These are phyloP conservation scores for Strix aluco DNA, from an alignment of 2,113 vertebrate species.

Conservation along the genomic window DNA sequence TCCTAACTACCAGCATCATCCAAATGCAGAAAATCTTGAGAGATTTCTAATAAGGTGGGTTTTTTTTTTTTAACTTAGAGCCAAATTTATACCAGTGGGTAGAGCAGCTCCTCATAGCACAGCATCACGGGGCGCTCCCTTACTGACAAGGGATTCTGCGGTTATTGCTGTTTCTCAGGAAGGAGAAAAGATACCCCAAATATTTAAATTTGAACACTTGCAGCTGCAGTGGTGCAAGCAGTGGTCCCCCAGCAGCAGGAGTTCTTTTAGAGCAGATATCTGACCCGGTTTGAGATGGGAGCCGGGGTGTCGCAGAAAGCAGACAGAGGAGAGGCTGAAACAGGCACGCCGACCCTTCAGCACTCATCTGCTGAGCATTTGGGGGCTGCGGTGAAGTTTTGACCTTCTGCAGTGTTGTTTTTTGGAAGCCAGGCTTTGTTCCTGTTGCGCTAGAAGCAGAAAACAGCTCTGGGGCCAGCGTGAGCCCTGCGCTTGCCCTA, in stretches of 20 bases:
- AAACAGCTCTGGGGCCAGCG: accelerated
- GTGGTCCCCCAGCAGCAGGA: accelerated
- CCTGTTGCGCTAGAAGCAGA: neutral
- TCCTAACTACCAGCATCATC: neutral
- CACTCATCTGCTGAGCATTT: accelerated
- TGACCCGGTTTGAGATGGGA: neutral
- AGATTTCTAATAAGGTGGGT: neutral
- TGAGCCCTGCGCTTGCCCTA: neutral
- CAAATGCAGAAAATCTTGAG: neutral
- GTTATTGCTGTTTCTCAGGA: neutral
- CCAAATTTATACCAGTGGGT: neutral
- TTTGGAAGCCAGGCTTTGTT: neutral
- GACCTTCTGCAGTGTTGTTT: no score
- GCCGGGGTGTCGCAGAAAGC: neutral
- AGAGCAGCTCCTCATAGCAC: neutral
- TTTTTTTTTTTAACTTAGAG: neutral
- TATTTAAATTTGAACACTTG: neutral
- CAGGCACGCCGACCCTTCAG: neutral
- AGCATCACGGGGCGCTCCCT: accelerated
- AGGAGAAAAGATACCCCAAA: neutral
- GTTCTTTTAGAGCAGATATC: accelerated
- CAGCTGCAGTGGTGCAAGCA: neutral
- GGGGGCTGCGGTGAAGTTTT: neutral
- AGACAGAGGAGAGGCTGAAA: neutral
- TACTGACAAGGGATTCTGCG: neutral